Conservation (phyloP, 2,797 vertebrate species). For the Sorex maritimensis region DNA sequence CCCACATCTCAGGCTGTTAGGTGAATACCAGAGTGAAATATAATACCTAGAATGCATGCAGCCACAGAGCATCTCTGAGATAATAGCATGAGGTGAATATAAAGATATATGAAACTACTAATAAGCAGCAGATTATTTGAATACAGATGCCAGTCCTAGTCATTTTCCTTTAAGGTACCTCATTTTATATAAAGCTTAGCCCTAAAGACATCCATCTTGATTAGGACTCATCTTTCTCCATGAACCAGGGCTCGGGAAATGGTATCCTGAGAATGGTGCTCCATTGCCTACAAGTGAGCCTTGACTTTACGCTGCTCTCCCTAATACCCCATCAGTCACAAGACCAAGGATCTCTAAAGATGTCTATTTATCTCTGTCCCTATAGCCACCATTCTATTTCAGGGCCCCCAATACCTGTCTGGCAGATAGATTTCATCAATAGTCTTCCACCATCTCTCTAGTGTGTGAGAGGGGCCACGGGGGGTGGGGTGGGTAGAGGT, state of each 20-base stretch:
- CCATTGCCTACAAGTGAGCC: neutral
- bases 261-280: neutral
- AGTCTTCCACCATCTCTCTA: neutral
- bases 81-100: neutral
- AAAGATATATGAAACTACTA: neutral
- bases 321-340: neutral
- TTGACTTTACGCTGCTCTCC: neutral
- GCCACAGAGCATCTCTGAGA: neutral
- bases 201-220: neutral
- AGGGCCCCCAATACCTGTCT: neutral
- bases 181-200: neutral
- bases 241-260: neutral
- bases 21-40: neutral
- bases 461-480: no score
- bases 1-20: neutral
- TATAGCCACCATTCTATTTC: neutral
- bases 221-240: neutral
- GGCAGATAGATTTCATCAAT: neutral
- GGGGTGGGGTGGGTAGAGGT: no score
- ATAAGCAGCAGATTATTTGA: neutral
- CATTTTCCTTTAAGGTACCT: conserved; percentile 24
- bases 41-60: neutral
- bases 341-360: neutral
- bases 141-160: neutral
- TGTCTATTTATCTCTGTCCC: conserved; percentile 23